Percentiles rank a stretch among this genome's conserved stretches.
phyloP scores from a whole-genome alignment of 2,113 vertebrate species.

The Trogon surrucura region DNA sequence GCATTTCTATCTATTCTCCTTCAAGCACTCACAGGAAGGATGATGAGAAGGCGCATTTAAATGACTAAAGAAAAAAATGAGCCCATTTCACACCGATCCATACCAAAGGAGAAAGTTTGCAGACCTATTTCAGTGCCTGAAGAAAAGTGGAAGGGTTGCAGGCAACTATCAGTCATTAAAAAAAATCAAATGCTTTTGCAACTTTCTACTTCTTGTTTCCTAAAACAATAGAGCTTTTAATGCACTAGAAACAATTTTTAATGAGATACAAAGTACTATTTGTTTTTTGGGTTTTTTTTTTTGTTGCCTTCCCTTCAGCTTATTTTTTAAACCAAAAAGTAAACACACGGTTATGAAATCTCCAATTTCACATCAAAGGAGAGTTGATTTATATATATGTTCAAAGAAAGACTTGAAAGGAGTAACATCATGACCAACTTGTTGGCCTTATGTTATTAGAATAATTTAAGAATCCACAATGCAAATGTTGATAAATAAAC shows the following conservation, averaged over 20 bases:
- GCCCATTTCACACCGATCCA: neutral
- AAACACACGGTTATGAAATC: conserved; percentile 62
- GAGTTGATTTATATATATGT: conserved; percentile 45
- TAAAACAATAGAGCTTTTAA: conserved; percentile 47
- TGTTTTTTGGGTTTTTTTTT: neutral
- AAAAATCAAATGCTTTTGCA: conserved; percentile 3
- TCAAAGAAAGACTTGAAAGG: conserved; percentile 65
- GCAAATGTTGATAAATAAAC: conserved; percentile 66
- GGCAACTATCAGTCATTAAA: conserved; percentile 25
- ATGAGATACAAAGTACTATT: conserved; percentile 66
- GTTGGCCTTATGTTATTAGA: conserved; percentile 58
- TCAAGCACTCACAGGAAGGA: neutral
- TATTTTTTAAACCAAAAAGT: conserved; percentile 63
- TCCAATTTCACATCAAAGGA: conserved; percentile 67
- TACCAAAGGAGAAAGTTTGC: neutral
- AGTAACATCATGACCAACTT: conserved; percentile 61
- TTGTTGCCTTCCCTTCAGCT: conserved; percentile 63
- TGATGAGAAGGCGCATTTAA: neutral
- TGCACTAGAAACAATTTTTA: conserved; percentile 46
- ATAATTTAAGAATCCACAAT: conserved; percentile 62
- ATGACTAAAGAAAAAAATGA: neutral
- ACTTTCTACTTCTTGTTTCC: conserved; percentile 20
- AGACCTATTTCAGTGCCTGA: neutral
- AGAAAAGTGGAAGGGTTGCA: neutral
- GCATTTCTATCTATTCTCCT: neutral